Evolutionary conservation across 1,140 invertebrate genomes (phyloP).

Genomic region (Psix sp.): DNA sequence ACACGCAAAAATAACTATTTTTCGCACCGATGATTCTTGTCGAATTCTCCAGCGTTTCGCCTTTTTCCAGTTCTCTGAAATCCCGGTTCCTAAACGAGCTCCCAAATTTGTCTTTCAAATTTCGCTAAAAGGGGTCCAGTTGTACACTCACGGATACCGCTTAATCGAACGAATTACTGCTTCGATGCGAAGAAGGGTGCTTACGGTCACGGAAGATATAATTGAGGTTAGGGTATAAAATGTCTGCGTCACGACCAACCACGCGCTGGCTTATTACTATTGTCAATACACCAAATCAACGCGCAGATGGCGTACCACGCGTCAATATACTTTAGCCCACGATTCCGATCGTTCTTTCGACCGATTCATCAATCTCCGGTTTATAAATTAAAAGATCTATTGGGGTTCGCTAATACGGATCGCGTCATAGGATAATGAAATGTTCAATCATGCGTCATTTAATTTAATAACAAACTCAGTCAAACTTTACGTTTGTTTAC

Average conservation of each 20-base stretch:
- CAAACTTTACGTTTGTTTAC: too few species aligned
- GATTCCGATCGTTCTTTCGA: slow-evolving; percentile 59
- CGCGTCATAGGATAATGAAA: too few species aligned
- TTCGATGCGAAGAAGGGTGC: too few species aligned
- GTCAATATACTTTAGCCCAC: slow-evolving; percentile 71
- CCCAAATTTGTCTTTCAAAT: slow-evolving; percentile 16
- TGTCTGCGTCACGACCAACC: slow-evolving; percentile 63
- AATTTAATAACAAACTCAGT: too few species aligned
- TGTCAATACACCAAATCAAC: slow-evolving; percentile 63
- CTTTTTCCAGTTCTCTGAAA: slow-evolving; percentile 25
- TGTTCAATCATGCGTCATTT: too few species aligned
- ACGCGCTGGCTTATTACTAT: slow-evolving; percentile 73
- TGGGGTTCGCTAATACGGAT: too few species aligned
- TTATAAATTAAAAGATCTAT: slow-evolving; percentile 28
- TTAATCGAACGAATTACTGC: too few species aligned
- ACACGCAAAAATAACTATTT: slow-evolving; percentile 55
- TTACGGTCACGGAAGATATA: neutral
- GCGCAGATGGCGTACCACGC: slow-evolving; percentile 72
- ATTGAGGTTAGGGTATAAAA: slow-evolving; percentile 55
- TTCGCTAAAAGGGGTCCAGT: neutral
- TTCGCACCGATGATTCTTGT: slow-evolving; percentile 15
- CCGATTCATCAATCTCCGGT: slow-evolving; percentile 45
- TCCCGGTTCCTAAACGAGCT: neutral
- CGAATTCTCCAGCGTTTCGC: slow-evolving; percentile 8
- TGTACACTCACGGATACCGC: too few species aligned